A percentile compares a stretch with the other conserved stretches of the same genome.
Conservation (phyloP, 2,888 invertebrate genomes). For the Neuroscelio doddi region DNA sequence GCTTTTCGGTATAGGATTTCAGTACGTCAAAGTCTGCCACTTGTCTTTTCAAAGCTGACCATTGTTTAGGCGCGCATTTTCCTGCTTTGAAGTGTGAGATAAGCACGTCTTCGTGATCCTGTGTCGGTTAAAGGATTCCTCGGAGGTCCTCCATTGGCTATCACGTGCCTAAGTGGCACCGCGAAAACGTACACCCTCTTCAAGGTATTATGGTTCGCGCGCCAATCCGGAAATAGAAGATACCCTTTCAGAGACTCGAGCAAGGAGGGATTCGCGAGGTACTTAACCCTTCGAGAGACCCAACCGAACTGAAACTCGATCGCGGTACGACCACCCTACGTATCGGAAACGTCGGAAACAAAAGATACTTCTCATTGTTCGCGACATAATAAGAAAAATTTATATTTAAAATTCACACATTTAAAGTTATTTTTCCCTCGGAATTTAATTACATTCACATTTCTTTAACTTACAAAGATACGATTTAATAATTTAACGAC, state of each 20-base stretch:
- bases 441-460: too few relatives aligned
- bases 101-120: slow-evolving; percentile 41
- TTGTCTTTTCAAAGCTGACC: slow-evolving; percentile 31
- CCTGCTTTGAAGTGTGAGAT: slow-evolving; percentile 41
- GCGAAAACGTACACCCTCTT: slow-evolving; percentile 59
- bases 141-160: slow-evolving; percentile 58
- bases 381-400: too few relatives aligned
- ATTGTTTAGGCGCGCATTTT: slow-evolving; percentile 45
- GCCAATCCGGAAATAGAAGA: slow-evolving; percentile 70
- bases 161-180: slow-evolving; percentile 69
- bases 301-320: slow-evolving; percentile 58
- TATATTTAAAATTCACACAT: too few relatives aligned
- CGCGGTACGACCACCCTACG: slow-evolving; percentile 42
- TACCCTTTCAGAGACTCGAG: slow-evolving; percentile 54
- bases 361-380: neutral
- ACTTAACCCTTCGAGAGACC: slow-evolving; percentile 64
- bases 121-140: slow-evolving; percentile 29
- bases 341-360: slow-evolving; percentile 1
- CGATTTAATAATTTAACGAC: too few relatives aligned
- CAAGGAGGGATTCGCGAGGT: slow-evolving; percentile 48
- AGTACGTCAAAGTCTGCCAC: slow-evolving; percentile 30
- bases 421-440: too few relatives aligned
- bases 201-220: slow-evolving; percentile 58
- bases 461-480: slow-evolving; percentile 29
- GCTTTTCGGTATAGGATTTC: slow-evolving; percentile 9